Conservation (phyloP, 2,113 vertebrate genomes). For the Tupaia tana region DNA sequence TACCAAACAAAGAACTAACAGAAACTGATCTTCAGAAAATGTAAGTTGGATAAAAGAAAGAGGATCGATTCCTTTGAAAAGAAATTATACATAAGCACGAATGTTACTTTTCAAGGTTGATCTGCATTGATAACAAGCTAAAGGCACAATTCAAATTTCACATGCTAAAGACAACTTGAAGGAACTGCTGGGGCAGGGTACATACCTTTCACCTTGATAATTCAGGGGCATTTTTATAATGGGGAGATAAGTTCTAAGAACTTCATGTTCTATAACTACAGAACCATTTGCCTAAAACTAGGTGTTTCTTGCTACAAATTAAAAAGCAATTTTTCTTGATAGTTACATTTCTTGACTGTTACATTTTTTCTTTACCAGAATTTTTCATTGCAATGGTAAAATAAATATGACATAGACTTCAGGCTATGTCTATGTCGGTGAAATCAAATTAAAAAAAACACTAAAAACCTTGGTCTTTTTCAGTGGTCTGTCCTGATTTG, state of each 20-base stretch:
- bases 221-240: constrained; percentile 84
- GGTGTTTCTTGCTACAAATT: constrained; percentile 75
- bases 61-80: constrained; percentile 74
- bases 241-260: constrained; percentile 75
- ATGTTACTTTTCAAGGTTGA: constrained; percentile 86
- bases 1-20: constrained; percentile 61
- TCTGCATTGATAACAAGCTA: constrained; percentile 83
- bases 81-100: constrained; percentile 82
- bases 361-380: constrained; percentile 80
- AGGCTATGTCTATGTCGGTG: background rate
- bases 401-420: constrained; percentile 41
- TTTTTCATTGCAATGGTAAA: constrained; percentile 81
- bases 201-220: constrained; percentile 87
- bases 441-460: background rate
- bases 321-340: constrained; percentile 69
- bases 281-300: constrained; percentile 85
- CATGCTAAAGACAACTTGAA: constrained; percentile 85
- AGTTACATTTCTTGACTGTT: constrained; percentile 72
- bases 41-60: constrained; percentile 71
- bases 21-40: constrained; percentile 68
- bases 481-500: background rate
- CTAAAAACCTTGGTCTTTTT: background rate
- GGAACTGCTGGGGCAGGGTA: constrained; percentile 86
- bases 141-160: constrained; percentile 88
- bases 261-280: constrained; percentile 78